Evolutionary conservation across 2,113 vertebrate species (phyloP).

Genomic region (Ursus arctos): DNA sequence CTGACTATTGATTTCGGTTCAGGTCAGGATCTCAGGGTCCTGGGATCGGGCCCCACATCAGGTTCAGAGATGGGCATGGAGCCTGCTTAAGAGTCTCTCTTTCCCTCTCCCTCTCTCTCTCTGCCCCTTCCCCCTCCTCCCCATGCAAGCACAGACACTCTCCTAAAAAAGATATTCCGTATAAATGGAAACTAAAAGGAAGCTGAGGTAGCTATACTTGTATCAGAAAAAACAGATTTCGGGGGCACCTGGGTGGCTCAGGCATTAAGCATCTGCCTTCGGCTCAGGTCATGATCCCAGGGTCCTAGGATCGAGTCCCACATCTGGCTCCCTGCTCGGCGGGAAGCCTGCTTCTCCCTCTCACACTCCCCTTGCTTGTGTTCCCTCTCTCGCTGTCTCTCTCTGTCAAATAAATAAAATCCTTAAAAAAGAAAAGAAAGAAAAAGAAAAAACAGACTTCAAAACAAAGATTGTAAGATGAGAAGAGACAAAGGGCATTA

Average conservation of each 20-base stretch:
- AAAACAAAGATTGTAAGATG: not conserved
- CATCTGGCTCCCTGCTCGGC: no score
- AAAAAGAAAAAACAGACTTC: not conserved
- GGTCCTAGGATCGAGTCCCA: no score
- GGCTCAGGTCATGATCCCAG: no score
- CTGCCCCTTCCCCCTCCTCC: not conserved
- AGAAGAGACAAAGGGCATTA: not conserved
- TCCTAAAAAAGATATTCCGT: not conserved
- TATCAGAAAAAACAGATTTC: not conserved
- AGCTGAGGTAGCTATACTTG: not conserved
- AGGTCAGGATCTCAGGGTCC: not conserved
- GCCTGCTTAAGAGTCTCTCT: not conserved
- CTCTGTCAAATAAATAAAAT: no score
- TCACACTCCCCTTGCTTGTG: no score
- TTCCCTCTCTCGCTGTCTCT: no score
- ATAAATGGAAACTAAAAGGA: not conserved
- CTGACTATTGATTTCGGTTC: not conserved
- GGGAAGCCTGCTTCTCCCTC: no score
- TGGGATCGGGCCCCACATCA: not conserved
- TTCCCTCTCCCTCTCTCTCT: not conserved
- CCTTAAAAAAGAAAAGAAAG: not conserved
- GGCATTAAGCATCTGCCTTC: no score
- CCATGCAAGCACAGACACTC: not conserved
- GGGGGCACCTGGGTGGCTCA: no score
- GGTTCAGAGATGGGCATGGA: not conserved